These are phyloP conservation scores for Hydropsyche tenuis DNA, from an alignment of 1,140 invertebrate genomes.

Conservation along the genomic window DNA sequence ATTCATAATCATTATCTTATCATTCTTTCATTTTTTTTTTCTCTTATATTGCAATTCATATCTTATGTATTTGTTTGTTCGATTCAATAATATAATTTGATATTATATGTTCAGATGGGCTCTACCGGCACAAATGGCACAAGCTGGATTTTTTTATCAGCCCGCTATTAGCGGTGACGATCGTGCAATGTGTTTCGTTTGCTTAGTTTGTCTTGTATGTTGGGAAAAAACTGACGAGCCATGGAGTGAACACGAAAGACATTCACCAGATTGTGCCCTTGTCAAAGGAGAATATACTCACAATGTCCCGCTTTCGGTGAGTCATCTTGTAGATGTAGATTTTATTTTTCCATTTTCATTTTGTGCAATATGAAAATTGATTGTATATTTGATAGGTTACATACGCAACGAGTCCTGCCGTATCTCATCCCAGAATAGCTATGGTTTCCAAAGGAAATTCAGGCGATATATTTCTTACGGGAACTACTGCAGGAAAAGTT, in stretches of 20 bases:
- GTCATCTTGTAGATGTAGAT: conserved; percentile 37
- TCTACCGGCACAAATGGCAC: conserved; percentile 92
- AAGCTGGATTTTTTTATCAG: conserved; percentile 95
- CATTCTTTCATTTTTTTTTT: no score
- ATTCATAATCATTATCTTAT: no score
- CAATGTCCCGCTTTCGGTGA: conserved; percentile 86
- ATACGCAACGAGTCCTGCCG: conserved; percentile 85
- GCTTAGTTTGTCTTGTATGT: conserved; percentile 89
- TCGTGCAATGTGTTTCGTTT: conserved; percentile 93
- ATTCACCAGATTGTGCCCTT: conserved; percentile 91
- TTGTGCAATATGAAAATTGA: not conserved
- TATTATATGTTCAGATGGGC: conserved; percentile 75
- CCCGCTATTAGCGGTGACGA: conserved; percentile 89
- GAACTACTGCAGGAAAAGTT: conserved; percentile 62
- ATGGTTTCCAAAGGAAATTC: conserved; percentile 67
- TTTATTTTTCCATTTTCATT: conserved; percentile 10
- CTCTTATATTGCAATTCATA: no score
- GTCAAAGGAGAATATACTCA: conserved; percentile 94
- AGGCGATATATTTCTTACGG: conserved; percentile 75
- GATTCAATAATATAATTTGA: conserved; percentile 51
- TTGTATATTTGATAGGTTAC: conserved; percentile 67
- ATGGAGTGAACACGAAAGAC: conserved; percentile 94
- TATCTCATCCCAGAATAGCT: conserved; percentile 61
- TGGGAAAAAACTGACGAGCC: conserved; percentile 97
- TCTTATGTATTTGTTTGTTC: no score